Evolutionary conservation across 2,797 vertebrate genomes (phyloP).

Genomic region (Lacerta agilis): DNA sequence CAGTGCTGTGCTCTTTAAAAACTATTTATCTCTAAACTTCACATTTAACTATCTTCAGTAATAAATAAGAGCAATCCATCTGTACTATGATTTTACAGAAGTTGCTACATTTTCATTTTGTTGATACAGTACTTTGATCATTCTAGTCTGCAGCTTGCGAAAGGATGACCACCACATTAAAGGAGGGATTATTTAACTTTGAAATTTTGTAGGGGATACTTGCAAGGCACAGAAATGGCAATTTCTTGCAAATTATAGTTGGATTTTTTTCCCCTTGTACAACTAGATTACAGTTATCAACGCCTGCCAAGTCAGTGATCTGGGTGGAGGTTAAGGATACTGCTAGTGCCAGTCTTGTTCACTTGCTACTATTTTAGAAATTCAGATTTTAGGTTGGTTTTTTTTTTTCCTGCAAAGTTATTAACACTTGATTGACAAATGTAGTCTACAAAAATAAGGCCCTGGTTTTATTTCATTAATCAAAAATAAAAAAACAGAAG

Average conservation of each 20-base stretch:
- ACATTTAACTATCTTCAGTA: neutral
- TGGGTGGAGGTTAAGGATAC: neutral
- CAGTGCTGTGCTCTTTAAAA: neutral
- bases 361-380: neutral
- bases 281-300: neutral
- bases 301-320: neutral
- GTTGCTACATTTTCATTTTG: neutral
- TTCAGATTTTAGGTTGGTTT: neutral
- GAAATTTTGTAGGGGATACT: neutral
- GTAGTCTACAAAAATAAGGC: neutral
- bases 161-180: neutral
- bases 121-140: neutral
- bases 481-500: neutral
- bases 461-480: neutral
- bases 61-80: neutral
- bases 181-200: neutral
- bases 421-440: neutral
- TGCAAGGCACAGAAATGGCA: conserved; percentile 8
- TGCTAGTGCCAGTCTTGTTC: neutral
- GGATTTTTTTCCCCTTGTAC: neutral
- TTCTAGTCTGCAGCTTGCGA: neutral
- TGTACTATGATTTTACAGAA: neutral
- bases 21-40: neutral
- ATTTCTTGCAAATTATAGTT: conserved; percentile 7
- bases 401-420: neutral